These are phyloP conservation scores for Clivina fossor DNA, from an alignment of 2,888 invertebrate genomes.

Conservation along the genomic window DNA sequence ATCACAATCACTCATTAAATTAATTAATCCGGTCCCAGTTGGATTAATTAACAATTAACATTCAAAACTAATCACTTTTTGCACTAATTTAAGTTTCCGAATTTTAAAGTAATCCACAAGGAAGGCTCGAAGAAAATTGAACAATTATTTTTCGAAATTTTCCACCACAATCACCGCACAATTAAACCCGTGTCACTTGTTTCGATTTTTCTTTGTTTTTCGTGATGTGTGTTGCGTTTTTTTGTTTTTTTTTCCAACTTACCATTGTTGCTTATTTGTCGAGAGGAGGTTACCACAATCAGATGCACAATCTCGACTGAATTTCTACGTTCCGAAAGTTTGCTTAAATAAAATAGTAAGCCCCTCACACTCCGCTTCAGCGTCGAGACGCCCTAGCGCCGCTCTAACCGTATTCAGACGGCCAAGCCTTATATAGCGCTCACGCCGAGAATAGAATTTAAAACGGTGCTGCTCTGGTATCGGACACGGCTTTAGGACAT, in stretches of 20 bases:
- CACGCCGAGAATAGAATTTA: constrained; percentile 21
- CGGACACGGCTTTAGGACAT: no score
- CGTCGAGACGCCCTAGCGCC: background rate
- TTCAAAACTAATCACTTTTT: no score
- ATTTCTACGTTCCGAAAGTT: background rate
- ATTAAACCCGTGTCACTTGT: no score
- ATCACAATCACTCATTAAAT: no score
- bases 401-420: no score
- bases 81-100: no score
- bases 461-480: constrained; percentile 20
- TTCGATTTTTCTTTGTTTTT: background rate
- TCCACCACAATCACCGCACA: no score
- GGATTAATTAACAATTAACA: no score
- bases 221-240: background rate
- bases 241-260: constrained; percentile 8
- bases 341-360: constrained; percentile 19
- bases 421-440: constrained; percentile 23
- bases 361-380: background rate
- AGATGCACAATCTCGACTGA: constrained; percentile 19
- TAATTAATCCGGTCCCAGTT: no score
- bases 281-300: constrained; percentile 22
- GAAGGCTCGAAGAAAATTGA: no score
- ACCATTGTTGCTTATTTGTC: constrained; percentile 27
- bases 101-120: no score
- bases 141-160: no score